Evolutionary conservation across 2,113 vertebrate species (phyloP).

Genomic region (Anoplopoma fimbria): DNA sequence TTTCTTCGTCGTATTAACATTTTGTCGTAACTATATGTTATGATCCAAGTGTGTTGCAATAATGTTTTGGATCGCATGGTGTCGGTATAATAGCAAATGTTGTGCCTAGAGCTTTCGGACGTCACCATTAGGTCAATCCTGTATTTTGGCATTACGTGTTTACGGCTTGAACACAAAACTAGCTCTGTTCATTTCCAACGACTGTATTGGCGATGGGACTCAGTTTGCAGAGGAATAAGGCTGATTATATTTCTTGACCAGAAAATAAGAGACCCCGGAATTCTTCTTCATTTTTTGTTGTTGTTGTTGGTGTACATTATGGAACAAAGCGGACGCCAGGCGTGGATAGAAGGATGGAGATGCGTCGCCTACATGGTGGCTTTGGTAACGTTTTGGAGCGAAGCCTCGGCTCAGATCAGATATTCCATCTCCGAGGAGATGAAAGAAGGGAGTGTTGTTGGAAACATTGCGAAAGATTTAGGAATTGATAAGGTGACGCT

Average conservation of each 20-base stretch:
- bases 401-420: slow-evolving; percentile 71
- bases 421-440: slow-evolving; percentile 76
- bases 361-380: slow-evolving; percentile 14
- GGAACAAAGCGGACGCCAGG: slow-evolving; percentile 47
- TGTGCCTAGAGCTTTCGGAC: not conserved
- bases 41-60: slow-evolving; percentile 6
- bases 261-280: accelerated
- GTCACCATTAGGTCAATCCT: slow-evolving; percentile 3
- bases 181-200: not conserved
- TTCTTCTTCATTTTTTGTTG: not conserved
- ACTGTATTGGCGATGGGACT: not conserved
- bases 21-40: not conserved
- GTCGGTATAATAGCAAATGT: slow-evolving; percentile 25
- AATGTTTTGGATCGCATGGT: slow-evolving; percentile 40
- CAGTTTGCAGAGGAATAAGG: not conserved
- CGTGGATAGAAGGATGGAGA: slow-evolving; percentile 31
- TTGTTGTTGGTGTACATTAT: slow-evolving; percentile 17
- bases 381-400: slow-evolving; percentile 43
- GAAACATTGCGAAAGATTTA: slow-evolving; percentile 76
- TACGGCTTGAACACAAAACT: not conserved
- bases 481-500: slow-evolving; percentile 65
- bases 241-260: not conserved
- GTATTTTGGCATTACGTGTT: not conserved
- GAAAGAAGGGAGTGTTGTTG: slow-evolving; percentile 69
- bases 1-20: not conserved